Evolutionary conservation across 1,140 invertebrate species (phyloP), one percentile per base, ranked within the genome.

Genomic region (Drosophila tsacasi): DNA sequence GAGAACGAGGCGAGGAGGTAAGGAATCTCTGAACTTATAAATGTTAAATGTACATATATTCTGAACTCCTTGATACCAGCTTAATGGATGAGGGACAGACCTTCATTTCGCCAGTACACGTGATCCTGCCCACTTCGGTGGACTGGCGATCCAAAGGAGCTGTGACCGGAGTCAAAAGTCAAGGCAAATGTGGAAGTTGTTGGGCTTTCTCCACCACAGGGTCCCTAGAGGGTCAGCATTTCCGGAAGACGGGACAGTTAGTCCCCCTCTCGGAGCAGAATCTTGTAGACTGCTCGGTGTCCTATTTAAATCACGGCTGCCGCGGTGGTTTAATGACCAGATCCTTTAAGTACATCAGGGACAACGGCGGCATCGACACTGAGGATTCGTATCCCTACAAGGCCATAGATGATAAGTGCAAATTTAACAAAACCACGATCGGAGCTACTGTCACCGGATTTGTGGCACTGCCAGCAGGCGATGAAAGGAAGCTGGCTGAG

Each of bases 161-260:
- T 15, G 61, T 63, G 32, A 63, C 61, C 35, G 17, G 13, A 13
- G 60, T 63, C n/a, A 63, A 27, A 13, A 3, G 40, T 13, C 47
- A 63, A 13, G 9, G 2, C 1, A 1, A 0, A 0, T 63, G 49
- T 13, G 8, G 8, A 23, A 63, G 49, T 17, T 57, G 61, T 35
- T 63, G 49, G 61, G 32, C 61, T 13, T 63, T 63, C 25, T 54
- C 61, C n/a, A 12, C 49, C 23, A 57, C 35, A 7, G 61, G 49
- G 1, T 54, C 52, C 9, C 1, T 63, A 6, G 61, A 63, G 23
- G 23, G 61, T 63, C 61, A 57, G n/a, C 21, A 63, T 12, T 55
- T 39, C n/a, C 17, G 32, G 4, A 55, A 63, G 19, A 39, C 50
- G 3, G 61, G 61, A 7, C 19, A 55, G 4, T 15, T 63, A n/a